These are phyloP conservation scores for Tiaroga cobitis DNA, from an alignment of 2,797 vertebrate species.

Conservation along the genomic window DNA sequence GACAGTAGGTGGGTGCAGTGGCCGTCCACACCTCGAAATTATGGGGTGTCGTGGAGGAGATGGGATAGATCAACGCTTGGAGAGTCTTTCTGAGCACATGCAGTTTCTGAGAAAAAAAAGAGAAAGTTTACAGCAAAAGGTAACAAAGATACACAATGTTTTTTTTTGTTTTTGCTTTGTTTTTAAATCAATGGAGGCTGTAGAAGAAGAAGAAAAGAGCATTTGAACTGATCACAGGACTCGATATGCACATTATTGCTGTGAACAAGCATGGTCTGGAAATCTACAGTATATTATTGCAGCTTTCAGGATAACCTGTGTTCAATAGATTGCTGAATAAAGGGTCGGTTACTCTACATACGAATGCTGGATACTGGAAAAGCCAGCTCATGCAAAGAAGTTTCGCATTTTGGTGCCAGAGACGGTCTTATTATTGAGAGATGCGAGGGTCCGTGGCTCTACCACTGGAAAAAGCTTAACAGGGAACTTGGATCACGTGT, in stretches of 20 bases:
- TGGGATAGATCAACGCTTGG: slow-evolving; percentile 96
- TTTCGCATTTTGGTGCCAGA: background rate
- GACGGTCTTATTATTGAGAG: background rate
- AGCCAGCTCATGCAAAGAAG: background rate
- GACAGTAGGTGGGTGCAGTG: slow-evolving; percentile 96
- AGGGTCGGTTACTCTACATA: background rate
- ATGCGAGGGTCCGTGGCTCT: background rate
- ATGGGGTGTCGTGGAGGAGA: slow-evolving; percentile 96
- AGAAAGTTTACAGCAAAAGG: background rate
- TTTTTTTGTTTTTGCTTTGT: too few species aligned
- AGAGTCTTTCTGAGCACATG: slow-evolving; percentile 98
- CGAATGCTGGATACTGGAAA: background rate
- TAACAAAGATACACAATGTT: background rate
- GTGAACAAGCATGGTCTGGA: background rate
- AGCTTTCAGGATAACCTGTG: background rate
- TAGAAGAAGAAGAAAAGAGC: background rate
- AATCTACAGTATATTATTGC: background rate
- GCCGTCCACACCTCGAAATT: slow-evolving; percentile 99
- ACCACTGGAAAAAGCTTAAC: too few species aligned
- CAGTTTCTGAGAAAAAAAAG: slow-evolving; percentile 81
- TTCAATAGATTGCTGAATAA: background rate
- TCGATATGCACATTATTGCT: background rate
- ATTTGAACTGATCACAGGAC: background rate
- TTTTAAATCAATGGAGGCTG: background rate
- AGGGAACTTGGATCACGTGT: background rate